These are phyloP conservation scores for Tetraneura akinire DNA, from an alignment of 1,140 invertebrate genomes.

Conservation along the genomic window DNA sequence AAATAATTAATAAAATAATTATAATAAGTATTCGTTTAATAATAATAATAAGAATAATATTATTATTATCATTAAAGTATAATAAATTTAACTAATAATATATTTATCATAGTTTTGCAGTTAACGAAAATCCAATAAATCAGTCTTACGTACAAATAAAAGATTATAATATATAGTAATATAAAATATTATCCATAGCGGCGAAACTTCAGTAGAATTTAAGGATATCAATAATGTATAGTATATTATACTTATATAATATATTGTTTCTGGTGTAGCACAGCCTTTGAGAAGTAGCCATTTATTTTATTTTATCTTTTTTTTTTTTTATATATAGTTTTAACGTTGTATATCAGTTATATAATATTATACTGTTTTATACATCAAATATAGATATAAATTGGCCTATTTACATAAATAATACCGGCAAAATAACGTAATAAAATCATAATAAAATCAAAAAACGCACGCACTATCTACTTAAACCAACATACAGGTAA, in stretches of 20 bases:
- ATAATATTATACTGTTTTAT: conserved; percentile 17
- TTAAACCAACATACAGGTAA: conserved; percentile 48
- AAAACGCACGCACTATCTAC: conserved; percentile 50
- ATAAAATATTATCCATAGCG: conserved; percentile 3
- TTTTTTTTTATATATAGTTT: not conserved
- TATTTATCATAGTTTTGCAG: not conserved
- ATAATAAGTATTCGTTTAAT: not conserved
- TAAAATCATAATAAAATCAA: conserved; percentile 42
- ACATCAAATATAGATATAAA: conserved; percentile 41
- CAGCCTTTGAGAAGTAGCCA: conserved; percentile 40
- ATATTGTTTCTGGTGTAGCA: conserved; percentile 19
- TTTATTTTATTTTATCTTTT: not conserved
- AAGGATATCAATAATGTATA: not conserved
- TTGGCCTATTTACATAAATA: conserved; percentile 45
- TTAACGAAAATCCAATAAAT: conserved; percentile 36
- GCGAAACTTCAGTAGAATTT: conserved; percentile 7
- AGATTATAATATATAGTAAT: not conserved
- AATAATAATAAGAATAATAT: not conserved
- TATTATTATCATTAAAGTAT: not conserved
- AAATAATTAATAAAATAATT: not conserved
- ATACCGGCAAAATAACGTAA: conserved; percentile 46
- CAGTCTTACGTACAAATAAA: conserved; percentile 43
- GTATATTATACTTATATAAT: too few relatives aligned
- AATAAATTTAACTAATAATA: conserved; percentile 1
- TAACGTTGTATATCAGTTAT: not conserved